Base-by-base conservation (phyloP, 1,140 invertebrate genomes). In the Anastatus disparis region DNA sequence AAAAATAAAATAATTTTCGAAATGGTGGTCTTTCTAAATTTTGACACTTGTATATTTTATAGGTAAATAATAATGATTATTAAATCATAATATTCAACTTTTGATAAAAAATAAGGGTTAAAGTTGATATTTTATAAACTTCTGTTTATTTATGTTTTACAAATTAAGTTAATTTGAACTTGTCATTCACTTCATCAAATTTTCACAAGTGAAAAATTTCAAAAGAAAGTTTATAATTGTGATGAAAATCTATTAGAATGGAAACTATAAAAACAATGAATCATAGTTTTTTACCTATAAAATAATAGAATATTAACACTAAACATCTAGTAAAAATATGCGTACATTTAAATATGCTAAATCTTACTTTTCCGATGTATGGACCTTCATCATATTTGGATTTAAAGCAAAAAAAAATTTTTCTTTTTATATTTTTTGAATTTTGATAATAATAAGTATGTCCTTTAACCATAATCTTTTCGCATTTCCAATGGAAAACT, bases 1-100 rank as follows among this genome's bases (percentile, higher is more conserved):
- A 31, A 53, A 61, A 70, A 55, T 4, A 35, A 35, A 31, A 2
- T 55, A 53, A 63, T 70, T 70, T 70, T 70, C 59, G 67, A 70
- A 70, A 63, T 70, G 3, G 12, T 70, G 67, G 59, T 53, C 59
- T 63, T 64, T 63, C 40, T 24, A 44, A 70, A 55, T 63, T 62
- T 62, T 55, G n/a, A 44, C 44, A 42, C 20, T 42, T 58, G 1
- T 58, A n/a, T 58, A 59, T 50, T 59, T 68, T 40, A 68, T 50
- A 68, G 22, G 22, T 52, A 68, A 61, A 55, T 27, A 44, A 44
- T 42, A 24, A 31, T 22, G 44, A n/a, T 62, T 31, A 12, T 31
- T 15, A 26, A 50, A 48, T 50, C 7, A 61, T 46, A 2, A 42
- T 44, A 20, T 61, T 44, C 38, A 26, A 10, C 26, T 61, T 44